Evolutionary conservation across 2,888 invertebrate species (phyloP), one percentile per base, ranked within the genome.

Genomic region (Calameuta idolon): DNA sequence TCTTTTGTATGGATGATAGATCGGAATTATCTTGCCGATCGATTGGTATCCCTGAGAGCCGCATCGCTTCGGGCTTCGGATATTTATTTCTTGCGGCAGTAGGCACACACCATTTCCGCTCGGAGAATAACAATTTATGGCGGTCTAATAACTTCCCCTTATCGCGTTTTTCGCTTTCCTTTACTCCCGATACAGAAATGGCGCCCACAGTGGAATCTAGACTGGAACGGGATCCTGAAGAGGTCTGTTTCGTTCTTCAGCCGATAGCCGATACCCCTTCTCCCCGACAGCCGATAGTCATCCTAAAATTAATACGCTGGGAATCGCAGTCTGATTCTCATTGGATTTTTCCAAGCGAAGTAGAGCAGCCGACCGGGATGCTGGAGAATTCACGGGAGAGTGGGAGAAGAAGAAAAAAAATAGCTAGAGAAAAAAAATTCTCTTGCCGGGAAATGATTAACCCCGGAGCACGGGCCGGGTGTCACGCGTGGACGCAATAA

Each of bases 141-240:
- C 82, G 78, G 81, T 82, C 83, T 81, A 82, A 83, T 82, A 83
- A 83, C 83, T 82, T 83, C 80, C 82, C 79, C 80, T 80, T 82
- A 83, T 83, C 82, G 79, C 77, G 78, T 33, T 80, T 55, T 69
- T 79, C 37, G 79, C 79, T 76, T 78, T 79, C 77, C 80, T 81
- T 77, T 79, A 78, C 69, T 15, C 15, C 2, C 40, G 15, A 15
- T 15, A 15, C 5, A 40, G 40, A 15, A 40, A 40, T 40, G 15
- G 40, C 40, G 15, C 15, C 40, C 40, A 15, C 15, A 40, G 15
- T 15, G 40, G 40, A 40, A 40, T 15, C 15, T 15, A 15, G 40
- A 40, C 40, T 40, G 40, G 40, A 5, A 40, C 15, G 1, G 15
- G 15, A 40, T 0, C 40, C 40, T 40, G 15, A 40, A 40, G 40